A percentile compares a stretch with the other conserved stretches of the same genome.
Conservation (phyloP, 1,140 invertebrate genomes). For the Triops longicaudatus region DNA sequence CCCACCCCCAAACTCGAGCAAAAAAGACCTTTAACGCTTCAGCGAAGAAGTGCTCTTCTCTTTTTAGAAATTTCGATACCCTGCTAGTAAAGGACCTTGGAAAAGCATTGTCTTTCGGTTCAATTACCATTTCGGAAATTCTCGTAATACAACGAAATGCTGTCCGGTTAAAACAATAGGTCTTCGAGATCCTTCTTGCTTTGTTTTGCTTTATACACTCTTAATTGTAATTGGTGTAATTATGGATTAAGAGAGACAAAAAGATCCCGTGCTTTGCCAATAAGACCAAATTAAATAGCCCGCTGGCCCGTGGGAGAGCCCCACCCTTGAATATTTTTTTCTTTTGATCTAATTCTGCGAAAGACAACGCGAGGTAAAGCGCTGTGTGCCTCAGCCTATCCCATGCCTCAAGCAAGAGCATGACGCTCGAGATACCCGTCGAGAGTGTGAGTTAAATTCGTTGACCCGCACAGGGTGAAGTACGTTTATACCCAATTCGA, state of each 20-base stretch:
- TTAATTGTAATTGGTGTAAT: not conserved
- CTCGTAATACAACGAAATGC: not conserved
- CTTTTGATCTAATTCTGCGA: not conserved
- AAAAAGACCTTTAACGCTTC: constrained; percentile 12
- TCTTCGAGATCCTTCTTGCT: not conserved
- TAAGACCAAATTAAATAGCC: not conserved
- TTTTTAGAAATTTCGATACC: not conserved
- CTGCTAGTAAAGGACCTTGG: not conserved
- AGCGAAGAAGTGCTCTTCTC: constrained; percentile 1
- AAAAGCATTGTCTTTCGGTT: not conserved
- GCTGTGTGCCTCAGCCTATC: not conserved
- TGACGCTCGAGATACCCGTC: not conserved
- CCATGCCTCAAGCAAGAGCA: not conserved
- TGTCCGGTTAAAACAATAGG: not conserved
- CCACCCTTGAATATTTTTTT: constrained; percentile 7
- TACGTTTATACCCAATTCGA: not conserved
- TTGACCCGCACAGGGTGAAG: not conserved
- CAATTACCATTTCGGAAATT: not conserved
- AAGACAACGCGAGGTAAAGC: not conserved
- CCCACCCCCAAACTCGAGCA: not conserved
- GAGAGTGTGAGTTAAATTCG: not conserved
- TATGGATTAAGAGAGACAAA: not conserved
- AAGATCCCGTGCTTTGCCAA: not conserved
- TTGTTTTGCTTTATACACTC: not conserved
- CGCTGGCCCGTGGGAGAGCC: not conserved